Base-by-base conservation (phyloP, 2,888 invertebrate species). In the Amiota communis region DNA sequence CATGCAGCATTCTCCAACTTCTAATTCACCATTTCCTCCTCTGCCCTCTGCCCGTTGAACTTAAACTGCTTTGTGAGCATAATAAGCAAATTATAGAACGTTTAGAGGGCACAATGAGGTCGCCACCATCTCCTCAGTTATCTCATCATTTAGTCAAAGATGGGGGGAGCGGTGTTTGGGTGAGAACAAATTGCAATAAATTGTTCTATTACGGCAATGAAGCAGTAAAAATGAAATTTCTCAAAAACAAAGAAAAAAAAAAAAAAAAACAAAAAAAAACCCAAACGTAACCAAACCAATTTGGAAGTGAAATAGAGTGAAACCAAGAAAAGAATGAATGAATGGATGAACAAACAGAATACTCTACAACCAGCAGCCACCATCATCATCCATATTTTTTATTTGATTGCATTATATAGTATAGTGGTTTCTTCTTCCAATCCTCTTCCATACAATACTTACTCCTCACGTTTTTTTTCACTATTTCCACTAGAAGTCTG, bases 131-230 rank as follows among this genome's bases (percentile, higher is more conserved):
- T 36, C 36, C 36, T 36, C 36, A 2, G 1, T 6, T 36, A 36
- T 6, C 36, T 36, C 36, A 36, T 36, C 36, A 36, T 36, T 36
- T 36, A 6, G 36, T 6, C 36, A 36, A 36, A 36, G 36, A 36
- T 6, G 36, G 36, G 36, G 36, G 36, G 3, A 23, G 36, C 6
- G 36, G 36, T 36, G 36, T 36, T 2, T 36, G 65, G 47, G 20
- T 64, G 23, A 67, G 63, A 74, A 72, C 48, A 15, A 78, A 78
- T 80, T 81, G 85, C 88, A 88, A 89, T 88, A 89, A 89, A 88
- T 88, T 87, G 84, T 85, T 86, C 86, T 87, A 87, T 89, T 88
- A 88, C 80, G 77, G 83, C 88, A 86, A 84, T 86, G 84, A 87
- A 88, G 86, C 87, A 85, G 83, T 86, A 86, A 88, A 87, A 83